Evolutionary conservation across 2,888 invertebrate species (phyloP).

Genomic region (Hyalella azteca): DNA sequence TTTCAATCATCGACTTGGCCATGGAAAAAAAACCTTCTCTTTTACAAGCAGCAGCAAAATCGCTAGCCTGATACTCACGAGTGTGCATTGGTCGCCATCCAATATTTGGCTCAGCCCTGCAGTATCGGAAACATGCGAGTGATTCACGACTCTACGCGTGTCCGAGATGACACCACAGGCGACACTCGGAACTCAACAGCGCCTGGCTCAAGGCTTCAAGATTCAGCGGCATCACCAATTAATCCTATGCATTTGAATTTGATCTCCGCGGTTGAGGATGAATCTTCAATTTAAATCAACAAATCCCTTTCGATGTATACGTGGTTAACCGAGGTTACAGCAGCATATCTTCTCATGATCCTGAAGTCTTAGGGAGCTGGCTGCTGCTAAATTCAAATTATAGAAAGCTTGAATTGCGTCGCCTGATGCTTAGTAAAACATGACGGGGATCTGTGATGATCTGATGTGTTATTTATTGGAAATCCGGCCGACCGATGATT

Average conservation of each 20-base stretch:
- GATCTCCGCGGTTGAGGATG: background rate
- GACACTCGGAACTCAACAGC: background rate
- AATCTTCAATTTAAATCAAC: background rate
- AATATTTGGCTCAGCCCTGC: conserved; percentile 8
- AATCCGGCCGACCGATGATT: too few species aligned
- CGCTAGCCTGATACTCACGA: background rate
- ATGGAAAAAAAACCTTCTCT: background rate
- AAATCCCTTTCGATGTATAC: too few species aligned
- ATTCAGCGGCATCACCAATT: background rate
- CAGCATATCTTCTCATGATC: too few species aligned
- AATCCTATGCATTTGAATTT: background rate
- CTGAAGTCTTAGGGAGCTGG: too few species aligned
- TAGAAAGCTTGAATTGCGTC: too few species aligned
- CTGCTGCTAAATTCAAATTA: too few species aligned
- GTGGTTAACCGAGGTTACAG: too few species aligned
- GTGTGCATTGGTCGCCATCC: background rate
- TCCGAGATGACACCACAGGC: background rate
- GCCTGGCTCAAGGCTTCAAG: background rate
- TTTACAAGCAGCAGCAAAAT: background rate
- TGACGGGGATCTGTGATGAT: too few species aligned
- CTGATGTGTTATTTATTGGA: too few species aligned
- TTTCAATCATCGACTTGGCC: background rate
- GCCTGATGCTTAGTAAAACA: too few species aligned
- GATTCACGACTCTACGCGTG: background rate
- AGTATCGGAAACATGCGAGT: conserved; percentile 9